Evolutionary conservation across 2,113 vertebrate species (phyloP), one percentile per base, ranked within the genome.

Genomic region (Oreochromis spilurus): DNA sequence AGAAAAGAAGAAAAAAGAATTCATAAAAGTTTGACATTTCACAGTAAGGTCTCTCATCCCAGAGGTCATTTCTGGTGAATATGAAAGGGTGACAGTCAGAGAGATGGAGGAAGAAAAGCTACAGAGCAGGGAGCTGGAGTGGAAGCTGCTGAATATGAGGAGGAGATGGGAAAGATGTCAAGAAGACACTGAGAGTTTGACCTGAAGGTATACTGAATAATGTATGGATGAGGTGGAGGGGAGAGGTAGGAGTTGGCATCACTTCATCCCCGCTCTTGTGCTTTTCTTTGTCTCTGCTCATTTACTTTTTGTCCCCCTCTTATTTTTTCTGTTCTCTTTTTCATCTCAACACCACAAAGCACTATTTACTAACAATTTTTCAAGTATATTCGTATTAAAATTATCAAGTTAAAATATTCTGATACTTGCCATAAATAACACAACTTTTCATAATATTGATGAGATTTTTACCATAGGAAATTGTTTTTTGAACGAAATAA

Each of bases 131-230:
- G 36, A 57, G 50, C 67, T 58, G 67, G 75, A 85, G 57, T 54
- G 78, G 83, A 88, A 80, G 57, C 84, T 79, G 75, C 54, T 86
- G 87, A 78, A 85, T 75, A 72, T 77, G 72, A 77, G 72, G 82
- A 91, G 72, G 36, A 82, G 83, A 88, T 62, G 60, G 65, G 70
- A 70, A 79, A 82, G 83, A 86, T 91, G 93, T 92, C 89, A 87
- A 86, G 79, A 89, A 88, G 88, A 92, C 36, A 80, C 57, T 80
- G 84, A 88, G 92, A 91, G 89, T 92, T 95, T 92, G 89, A 95
- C 94, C 94, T 88, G 90, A 62, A 95, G 94, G 84, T 90, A 88
- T 92, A 16, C 88, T 95, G 91, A 95, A 94, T 95, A 93, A 95
- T 94, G 88, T 88, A 95, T 93, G 87, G 60, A 70, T 70, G 85